Evolutionary conservation across 2,113 vertebrate genomes (phyloP), one percentile per base, ranked within the genome.

Genomic region (Anguilla japonica): DNA sequence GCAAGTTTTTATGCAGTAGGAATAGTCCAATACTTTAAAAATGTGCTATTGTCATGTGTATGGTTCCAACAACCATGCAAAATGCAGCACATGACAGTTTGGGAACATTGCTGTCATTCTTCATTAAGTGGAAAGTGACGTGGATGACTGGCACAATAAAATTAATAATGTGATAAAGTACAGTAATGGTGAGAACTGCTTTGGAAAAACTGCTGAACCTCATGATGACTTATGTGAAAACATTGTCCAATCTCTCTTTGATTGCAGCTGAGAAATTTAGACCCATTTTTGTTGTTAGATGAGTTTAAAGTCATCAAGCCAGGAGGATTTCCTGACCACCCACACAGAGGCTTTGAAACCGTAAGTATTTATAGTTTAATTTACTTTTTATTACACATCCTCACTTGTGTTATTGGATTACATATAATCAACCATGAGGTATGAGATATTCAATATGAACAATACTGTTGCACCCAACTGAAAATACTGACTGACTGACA

Each of bases 331-430:
- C 96, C 96, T 86, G 97, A 97, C 87, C 97, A 98, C 83, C 97
- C 96, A 88, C 97, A 97, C 85, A 93, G 96, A 90, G 96, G 97
- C 56, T 97, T 97, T 96, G 97, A 98, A 92, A 97, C 96, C 2
- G 97, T 97, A 90, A 95, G 94, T 92, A 81, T 39, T 83, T 20
- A 2, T 9, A 71, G 86, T 63, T 63, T 75, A 83, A 84, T 85
- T 63, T 81, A 41, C 6, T 34, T 15, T 60, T 60, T 60, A 60
- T 15, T 60, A 3, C 14, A 20, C 15, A 26, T 26, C 18, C 18
- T 67, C 60, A 26, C 60, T 67, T 3, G 56, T 46, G 50, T 53
- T 13, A 53, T 14, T 11, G 13, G 50, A 53, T 53, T 53, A 6
- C 50, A 53, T 53, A 75, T 75, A 75, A 75, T 75, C 67, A 26